These are phyloP conservation scores for Nemopilema nomurai DNA, from an alignment of 30 jellyfish, hydroid and myxozoan genomes.

Conservation along the genomic window DNA sequence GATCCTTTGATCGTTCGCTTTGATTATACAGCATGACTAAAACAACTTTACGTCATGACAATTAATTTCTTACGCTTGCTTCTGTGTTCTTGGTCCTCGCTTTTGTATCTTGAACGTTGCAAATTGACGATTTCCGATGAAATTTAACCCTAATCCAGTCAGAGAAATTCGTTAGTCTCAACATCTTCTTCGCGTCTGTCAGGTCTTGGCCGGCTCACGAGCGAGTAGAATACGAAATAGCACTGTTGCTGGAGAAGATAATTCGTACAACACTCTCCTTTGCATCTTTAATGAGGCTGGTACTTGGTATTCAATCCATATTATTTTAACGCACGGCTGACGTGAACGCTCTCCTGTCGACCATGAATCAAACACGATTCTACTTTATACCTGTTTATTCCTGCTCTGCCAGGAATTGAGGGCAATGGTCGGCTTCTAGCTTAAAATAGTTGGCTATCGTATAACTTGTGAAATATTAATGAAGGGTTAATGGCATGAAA, in stretches of 20 bases:
- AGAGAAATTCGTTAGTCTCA: constrained; percentile 11
- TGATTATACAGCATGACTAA: too few species aligned
- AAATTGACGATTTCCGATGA: background rate
- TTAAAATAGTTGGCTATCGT: too few species aligned
- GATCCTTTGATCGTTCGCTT: too few species aligned
- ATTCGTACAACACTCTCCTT: background rate
- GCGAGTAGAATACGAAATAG: background rate
- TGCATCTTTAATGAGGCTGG: background rate
- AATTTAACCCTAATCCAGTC: constrained; percentile 32
- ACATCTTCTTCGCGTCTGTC: background rate
- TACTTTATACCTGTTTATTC: background rate
- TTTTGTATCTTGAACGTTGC: background rate
- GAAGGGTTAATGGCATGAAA: too few species aligned
- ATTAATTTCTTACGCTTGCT: background rate
- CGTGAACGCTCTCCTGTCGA: background rate
- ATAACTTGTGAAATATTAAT: too few species aligned
- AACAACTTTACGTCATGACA: too few species aligned
- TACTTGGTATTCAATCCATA: background rate
- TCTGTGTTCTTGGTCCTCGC: background rate
- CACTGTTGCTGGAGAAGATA: background rate
- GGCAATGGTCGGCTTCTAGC: too few species aligned
- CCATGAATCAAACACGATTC: background rate
- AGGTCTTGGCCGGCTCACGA: background rate
- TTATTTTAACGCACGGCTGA: background rate
- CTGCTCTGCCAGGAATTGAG: background rate